Evolutionary conservation across 2,113 vertebrate genomes (phyloP).

Genomic region (Tichodroma muraria): DNA sequence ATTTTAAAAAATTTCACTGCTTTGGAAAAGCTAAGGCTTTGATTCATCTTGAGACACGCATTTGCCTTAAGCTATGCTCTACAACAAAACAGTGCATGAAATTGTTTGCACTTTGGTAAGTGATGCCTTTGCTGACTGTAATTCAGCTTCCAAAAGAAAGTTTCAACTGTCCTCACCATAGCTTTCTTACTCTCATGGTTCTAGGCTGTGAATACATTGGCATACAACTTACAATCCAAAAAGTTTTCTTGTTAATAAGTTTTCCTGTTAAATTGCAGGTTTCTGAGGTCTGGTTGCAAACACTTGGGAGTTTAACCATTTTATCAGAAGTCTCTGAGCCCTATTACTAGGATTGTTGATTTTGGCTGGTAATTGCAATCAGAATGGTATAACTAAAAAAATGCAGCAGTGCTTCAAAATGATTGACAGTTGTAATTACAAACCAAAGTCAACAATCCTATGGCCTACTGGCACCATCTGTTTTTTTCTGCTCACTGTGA

Average conservation of each 20-base stretch:
- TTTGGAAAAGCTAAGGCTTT: background rate
- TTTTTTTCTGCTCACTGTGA: background rate
- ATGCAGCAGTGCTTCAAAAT: background rate
- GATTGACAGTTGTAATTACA: conserved; percentile 8
- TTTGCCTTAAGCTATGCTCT: background rate
- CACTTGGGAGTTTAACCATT: background rate
- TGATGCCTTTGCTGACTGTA: background rate
- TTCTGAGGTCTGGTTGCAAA: background rate
- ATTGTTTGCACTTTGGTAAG: background rate
- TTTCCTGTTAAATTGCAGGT: background rate
- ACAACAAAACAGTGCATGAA: background rate
- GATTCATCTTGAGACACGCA: background rate
- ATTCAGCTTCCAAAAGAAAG: background rate
- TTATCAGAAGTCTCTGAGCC: background rate
- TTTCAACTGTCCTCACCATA: background rate
- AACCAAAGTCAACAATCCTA: conserved; percentile 15
- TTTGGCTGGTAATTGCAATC: conserved; percentile 23
- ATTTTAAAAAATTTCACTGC: background rate
- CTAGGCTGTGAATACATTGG: background rate
- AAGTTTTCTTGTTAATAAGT: background rate
- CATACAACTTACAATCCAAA: background rate
- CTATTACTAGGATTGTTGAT: conserved; percentile 19
- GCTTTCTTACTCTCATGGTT: background rate
- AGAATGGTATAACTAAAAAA: conserved; percentile 26
- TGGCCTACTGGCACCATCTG: background rate